Percentiles rank a stretch among this genome's conserved stretches.
These are phyloP conservation scores for Ranitomeya variabilis DNA, from an alignment of 2,113 vertebrate species.

Conservation along the genomic window DNA sequence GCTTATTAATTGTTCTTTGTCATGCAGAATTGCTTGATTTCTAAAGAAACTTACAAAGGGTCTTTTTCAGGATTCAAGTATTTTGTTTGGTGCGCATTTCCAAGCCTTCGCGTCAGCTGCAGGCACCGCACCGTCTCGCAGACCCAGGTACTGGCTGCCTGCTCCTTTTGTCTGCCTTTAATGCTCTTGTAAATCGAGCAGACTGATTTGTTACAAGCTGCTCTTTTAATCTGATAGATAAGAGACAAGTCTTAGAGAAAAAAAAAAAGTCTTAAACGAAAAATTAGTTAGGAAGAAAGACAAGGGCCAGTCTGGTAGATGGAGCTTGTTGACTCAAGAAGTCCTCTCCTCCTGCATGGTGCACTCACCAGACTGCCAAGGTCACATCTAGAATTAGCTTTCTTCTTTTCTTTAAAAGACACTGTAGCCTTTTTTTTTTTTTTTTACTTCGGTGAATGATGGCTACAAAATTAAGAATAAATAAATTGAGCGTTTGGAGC, in stretches of 20 bases:
- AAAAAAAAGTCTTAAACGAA: constrained; percentile 98
- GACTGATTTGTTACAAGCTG: constrained; percentile 99
- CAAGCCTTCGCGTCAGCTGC: constrained; percentile 99
- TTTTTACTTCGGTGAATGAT: constrained; percentile 99
- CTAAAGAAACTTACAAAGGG: constrained; percentile 99
- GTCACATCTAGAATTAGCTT: constrained; percentile 99
- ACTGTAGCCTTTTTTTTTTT: constrained; percentile 85
- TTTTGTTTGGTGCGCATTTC: constrained; percentile 99
- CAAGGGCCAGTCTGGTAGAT: constrained; percentile 99
- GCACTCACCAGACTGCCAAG: constrained; percentile 98
- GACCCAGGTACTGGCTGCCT: constrained; percentile 99
- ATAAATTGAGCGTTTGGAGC: constrained; percentile 99
- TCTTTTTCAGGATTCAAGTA: constrained; percentile 99
- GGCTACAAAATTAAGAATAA: constrained; percentile 99
- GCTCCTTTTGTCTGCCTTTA: constrained; percentile 99
- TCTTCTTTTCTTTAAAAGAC: constrained; percentile 96
- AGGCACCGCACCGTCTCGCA: constrained; percentile 97
- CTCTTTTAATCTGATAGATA: constrained; percentile 99
- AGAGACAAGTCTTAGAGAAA: constrained; percentile 97
- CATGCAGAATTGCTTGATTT: constrained; percentile 99
- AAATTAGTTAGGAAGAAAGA: constrained; percentile 99
- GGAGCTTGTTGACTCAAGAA: constrained; percentile 98
- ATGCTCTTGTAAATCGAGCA: constrained; percentile 99
- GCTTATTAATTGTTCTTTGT: constrained; percentile 99
- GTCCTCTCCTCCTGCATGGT: constrained; percentile 93